Base-by-base conservation (phyloP, 1,140 invertebrate genomes). In the Drosophila novamexicana region DNA sequence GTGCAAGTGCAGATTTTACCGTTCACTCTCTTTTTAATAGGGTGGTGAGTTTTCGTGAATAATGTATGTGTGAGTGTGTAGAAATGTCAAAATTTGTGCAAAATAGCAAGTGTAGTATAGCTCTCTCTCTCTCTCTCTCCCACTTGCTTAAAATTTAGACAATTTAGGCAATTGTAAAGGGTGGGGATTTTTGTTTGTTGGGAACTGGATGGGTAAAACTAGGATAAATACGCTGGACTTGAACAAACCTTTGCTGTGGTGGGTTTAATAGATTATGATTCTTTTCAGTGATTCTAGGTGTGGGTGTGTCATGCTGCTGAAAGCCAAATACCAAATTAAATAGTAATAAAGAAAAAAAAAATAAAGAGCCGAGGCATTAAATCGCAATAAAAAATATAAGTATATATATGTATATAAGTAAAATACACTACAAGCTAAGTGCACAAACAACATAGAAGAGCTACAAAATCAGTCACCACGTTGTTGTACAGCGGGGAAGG, bases 211-310 rank as follows among this genome's bases (percentile, higher is more conserved):
- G 49, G 56, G 64, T 68, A 54, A 2, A 34, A 40, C 14, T 61
- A 42, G 45, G 49, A 73, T 72, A 67, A 14, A 67, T 34, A 36
- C 32, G 62, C 65, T 54, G 37, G 61, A 36, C 73, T 80, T 66
- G 73, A 84, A 91, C 90, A 88, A 91, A 91, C 90, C 90, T 91
- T 91, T 91, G 90, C 81, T 83, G 90, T 69, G 79, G 81, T 91
- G 88, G 90, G 54, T 85, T 91, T 89, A 90, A 77, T 71, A 71
- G 75, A 78, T 86, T 90, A 91, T 91, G 90, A 91, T 90, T 89
- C 88, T 91, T 91, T 91, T 91, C 90, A 77, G 88, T 91, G 81
- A 89, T 75, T 91, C 90, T 91, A 91, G 86, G 75, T 91, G 79
- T 85, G 70, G 76, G 67, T 79, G 90, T 91, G 69, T 91, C 90